Conservation (phyloP, 2,888 invertebrate species). For the Anaspis maculata region DNA sequence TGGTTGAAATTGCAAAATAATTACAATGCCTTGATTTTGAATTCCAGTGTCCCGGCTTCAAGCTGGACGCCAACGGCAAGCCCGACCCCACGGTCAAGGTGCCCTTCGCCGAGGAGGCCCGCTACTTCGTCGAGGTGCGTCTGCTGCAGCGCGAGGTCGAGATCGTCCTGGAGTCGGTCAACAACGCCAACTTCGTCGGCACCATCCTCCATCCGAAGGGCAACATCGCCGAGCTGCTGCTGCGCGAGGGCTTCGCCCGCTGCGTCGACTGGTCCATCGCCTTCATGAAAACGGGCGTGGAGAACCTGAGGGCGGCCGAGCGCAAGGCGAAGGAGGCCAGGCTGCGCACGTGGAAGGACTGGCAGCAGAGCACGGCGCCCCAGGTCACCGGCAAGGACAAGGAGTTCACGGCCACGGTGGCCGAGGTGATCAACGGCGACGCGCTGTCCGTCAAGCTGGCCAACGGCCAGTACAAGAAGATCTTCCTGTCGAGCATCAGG, state of each 20-base stretch:
- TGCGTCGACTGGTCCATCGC: conserved; percentile 93
- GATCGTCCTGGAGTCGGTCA: conserved; percentile 83
- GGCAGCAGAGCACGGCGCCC: conserved; percentile 66
- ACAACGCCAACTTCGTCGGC: conserved; percentile 90
- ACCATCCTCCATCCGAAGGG: conserved; percentile 85
- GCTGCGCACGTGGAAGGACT: conserved; percentile 87
- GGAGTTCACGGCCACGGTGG: conserved; percentile 72
- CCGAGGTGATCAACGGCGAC: conserved; percentile 93
- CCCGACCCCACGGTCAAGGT: conserved; percentile 59
- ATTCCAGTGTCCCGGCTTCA: conserved; percentile 66
- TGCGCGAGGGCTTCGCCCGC: conserved; percentile 59
- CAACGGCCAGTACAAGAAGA: conserved; percentile 75
- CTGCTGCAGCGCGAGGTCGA: conserved; percentile 87
- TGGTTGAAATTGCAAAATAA: too few relatives aligned
- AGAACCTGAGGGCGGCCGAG: conserved; percentile 55
- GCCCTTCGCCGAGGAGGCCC: conserved; percentile 82
- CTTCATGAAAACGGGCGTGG: conserved; percentile 57
- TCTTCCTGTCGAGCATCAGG: conserved; percentile 92
- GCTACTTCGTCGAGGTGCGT: conserved; percentile 85
- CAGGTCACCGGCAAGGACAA: conserved; percentile 68
- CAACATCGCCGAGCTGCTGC: conserved; percentile 78
- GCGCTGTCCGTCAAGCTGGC: conserved; percentile 76
- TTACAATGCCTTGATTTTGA: conserved; percentile 2
- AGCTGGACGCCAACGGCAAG: conserved; percentile 63
- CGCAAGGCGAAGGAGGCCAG: conserved; percentile 58